Base-by-base conservation (phyloP, 2,113 vertebrate genomes). In the Arvicanthis niloticus region DNA sequence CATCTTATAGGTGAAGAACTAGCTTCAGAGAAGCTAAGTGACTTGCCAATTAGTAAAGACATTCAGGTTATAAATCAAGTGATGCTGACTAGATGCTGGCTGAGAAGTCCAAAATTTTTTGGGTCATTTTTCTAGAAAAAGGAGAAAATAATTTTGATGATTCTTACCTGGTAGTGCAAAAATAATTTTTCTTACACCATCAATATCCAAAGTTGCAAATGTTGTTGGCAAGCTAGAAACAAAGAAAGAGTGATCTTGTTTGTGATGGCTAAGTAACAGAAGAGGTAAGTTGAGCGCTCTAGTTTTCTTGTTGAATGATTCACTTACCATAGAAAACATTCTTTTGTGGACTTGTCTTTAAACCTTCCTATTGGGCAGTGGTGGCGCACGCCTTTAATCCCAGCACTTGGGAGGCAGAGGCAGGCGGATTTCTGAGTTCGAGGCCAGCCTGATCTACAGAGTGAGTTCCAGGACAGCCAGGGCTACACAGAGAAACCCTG, bases 141-240 rank as follows among this genome's bases (percentile, higher is more conserved):
- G 51, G 34, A 97, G 91, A 95, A 93, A 96, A 75, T 40, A 80
- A 76, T 80, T 94, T 80, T 76, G 88, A 91, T 92, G 65, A 82
- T 91, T 94, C 98, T 99, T 99, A 99, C 99, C 99, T 99, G 99
- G 99, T 98, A 99, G 99, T 7, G 99, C 99, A 99, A 99, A 99
- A 98, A 99, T 99, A 96, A 99, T 99, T 99, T 99, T 99, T 98
- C 99, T 99, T 99, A 99, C 99, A 51, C 99, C 99, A 60, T 99
- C 99, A 95, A 99, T 99, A 98, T 99, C 99, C 99, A 99, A 98
- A 96, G 99, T 99, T 98, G 99, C 99, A 99, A 99, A 99, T 97
- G 99, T 99, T 97, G 99, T 99, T 98, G 99, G 99, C 97, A 99
- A 98, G 98, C 99, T 99, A 97, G 53, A 97, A 91, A 98, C 97